Evolutionary conservation across 2,888 invertebrate genomes (phyloP).

Genomic region (Ceriagrion tenellum): DNA sequence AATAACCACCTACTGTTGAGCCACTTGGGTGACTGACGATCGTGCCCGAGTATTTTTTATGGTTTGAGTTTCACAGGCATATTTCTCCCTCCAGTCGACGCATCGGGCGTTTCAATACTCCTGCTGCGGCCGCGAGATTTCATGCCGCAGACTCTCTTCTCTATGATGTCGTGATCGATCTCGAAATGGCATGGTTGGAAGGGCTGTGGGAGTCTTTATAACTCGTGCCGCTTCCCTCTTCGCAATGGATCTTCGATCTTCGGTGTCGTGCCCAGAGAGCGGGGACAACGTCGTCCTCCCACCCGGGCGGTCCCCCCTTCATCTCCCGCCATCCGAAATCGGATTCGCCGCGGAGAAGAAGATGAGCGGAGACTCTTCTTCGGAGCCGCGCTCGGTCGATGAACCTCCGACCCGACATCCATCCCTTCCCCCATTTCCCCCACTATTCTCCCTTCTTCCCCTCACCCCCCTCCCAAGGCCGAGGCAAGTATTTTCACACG

Average conservation of each 20-base stretch:
- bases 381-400: conserved; percentile 16
- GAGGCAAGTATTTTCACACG: conserved; percentile 26
- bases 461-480: conserved; percentile 34
- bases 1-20: neutral
- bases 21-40: neutral
- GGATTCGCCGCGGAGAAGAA: conserved; percentile 37
- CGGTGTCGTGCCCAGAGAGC: conserved; percentile 3
- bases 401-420: conserved; percentile 32
- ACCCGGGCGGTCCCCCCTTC: conserved; percentile 35
- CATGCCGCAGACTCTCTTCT: neutral
- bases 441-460: neutral
- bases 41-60: neutral
- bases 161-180: neutral
- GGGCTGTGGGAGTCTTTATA: neutral
- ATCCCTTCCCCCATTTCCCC: neutral
- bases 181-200: neutral
- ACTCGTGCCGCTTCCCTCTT: neutral
- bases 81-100: neutral
- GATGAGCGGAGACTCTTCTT: neutral
- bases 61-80: no score
- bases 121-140: neutral
- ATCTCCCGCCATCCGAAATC: conserved; percentile 47
- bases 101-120: neutral
- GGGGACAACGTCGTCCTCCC: neutral
- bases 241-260: neutral